Evolutionary conservation across 2,113 vertebrate species (phyloP), one percentile per base, ranked within the genome.

Genomic region (Coptodon bakossiorum): DNA sequence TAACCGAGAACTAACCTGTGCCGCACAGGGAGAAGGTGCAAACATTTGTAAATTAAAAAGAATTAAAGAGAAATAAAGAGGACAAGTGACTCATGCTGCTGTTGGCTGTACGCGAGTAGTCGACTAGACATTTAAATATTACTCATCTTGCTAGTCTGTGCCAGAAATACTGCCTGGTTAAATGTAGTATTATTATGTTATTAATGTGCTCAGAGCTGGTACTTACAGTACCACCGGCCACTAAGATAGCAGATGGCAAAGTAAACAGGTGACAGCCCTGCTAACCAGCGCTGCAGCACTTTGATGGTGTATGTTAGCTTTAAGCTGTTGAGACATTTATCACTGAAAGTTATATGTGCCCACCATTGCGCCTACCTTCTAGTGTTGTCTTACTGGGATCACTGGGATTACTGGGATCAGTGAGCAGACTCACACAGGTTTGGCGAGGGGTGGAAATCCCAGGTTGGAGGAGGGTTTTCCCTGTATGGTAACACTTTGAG

Each of bases 141-240:
- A 4, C 57, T 61, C 1, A 29, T 61, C 57, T 61, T 61, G 5
- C 57, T 16, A 59, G 56, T 9, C 7, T 1, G 17, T 66, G 17
- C 36, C 1, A 22, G 34, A 66, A 66, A 1, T 66, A n/a, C 63
- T 40, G 19, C 0, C 36, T 66, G 19, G 6, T 40, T 68, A 68
- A 68, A 68, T 13, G 6, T 3, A 9, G 36, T 68, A 0, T 68
- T 40, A 7, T 40, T 9, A 8, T 22, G n/a, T 14, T 22, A 40
- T 68, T 68, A 68, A 22, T 68, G 31, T 59, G 14, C 14, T 59
- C 7, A 31, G 57, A 6, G 57, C 57, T 59, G 57, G 1, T 66
- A 40, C 63, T 9, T 6, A 38, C 63, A 38, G 19, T 0, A 38
- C 0, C 11, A 2, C 34, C 6, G 3, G 61, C 61, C 34, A 22